Evolutionary conservation across 2,888 invertebrate genomes (phyloP), one percentile per base, ranked within the genome.

Genomic region (Anaspis maculata): DNA sequence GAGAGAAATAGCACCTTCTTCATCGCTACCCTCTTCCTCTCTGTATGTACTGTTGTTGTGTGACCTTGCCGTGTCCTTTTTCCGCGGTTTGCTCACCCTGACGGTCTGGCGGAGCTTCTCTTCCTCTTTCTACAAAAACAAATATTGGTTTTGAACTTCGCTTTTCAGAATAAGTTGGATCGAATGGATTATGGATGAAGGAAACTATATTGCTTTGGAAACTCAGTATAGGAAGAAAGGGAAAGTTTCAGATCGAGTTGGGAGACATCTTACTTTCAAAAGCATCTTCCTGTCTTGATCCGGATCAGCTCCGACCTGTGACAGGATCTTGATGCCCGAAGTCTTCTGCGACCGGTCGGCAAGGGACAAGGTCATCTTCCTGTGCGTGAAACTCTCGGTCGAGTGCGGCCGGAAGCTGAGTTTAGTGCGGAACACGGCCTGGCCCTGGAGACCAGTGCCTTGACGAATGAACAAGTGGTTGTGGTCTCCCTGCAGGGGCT

Each of bases 381-480:
- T 79, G 65, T 98, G 97, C 0, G 98, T 98, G 68, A 96, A 94
- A 13, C 96, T 96, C 61, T 98, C 97, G 0, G 97, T 98, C 1
- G 97, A 97, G 62, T 96, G 95, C 0, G 98, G 98, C 25, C 97
- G 76, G 81, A 98, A 98, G 2, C 92, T 90, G 0, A 98, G 70
- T 65, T 97, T 97, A 0, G 94, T 95, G 23, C 90, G 77, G 70
- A 98, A 97, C 15, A 98, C 91, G 0, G 95, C 90, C 64, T 97
- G 97, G 0, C 96, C 97, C 57, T 96, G 95, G 1, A 97, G 73
- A 73, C 96, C 96, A 0, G 95, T 95, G 23, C 96, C 96, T 76
- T 97, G 96, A 0, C 97, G 80, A 40, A 97, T 91, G 66, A 94
- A 98, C 45, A 98, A 70, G 61, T 98, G 97, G 67, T 97, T 97